Evolutionary conservation across 2,113 vertebrate genomes (phyloP).

Genomic region (Formicarius rufipectus): DNA sequence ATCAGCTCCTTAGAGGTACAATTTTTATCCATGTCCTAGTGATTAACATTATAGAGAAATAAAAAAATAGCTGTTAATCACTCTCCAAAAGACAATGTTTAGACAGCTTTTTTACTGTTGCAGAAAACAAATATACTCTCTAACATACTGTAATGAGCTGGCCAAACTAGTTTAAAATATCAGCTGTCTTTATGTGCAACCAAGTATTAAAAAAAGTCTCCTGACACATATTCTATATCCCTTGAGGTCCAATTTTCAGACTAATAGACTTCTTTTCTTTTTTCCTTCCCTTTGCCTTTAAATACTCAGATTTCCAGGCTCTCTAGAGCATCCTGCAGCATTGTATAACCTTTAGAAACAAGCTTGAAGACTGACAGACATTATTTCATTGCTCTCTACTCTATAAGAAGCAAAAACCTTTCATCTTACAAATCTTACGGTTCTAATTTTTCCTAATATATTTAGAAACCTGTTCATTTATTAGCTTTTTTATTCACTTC

Average conservation of each 20-base stretch:
- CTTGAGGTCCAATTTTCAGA: conserved; percentile 25
- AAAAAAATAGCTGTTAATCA: neutral
- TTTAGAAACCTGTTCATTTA: neutral
- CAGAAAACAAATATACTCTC: conserved; percentile 7
- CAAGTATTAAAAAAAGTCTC: conserved; percentile 7
- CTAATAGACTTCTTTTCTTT: neutral
- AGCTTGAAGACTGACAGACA: neutral
- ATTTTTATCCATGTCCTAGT: neutral
- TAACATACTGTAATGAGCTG: conserved; percentile 2
- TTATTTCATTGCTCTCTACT: neutral
- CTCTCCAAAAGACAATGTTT: neutral
- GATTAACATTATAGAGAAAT: conserved; percentile 4
- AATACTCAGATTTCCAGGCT: neutral
- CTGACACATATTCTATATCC: neutral
- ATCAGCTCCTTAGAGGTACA: neutral
- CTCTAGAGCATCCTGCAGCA: neutral
- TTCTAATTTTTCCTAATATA: neutral
- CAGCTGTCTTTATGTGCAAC: neutral
- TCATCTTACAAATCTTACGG: neutral
- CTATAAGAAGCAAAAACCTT: neutral
- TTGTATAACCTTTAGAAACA: neutral
- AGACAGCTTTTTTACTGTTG: neutral
- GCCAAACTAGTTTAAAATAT: conserved; percentile 35
- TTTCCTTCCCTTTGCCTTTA: neutral
- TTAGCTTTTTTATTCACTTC: neutral